Evolutionary conservation across 2,888 invertebrate genomes (phyloP), one percentile per base, ranked within the genome.

Genomic region (Xanthorhoe designata): DNA sequence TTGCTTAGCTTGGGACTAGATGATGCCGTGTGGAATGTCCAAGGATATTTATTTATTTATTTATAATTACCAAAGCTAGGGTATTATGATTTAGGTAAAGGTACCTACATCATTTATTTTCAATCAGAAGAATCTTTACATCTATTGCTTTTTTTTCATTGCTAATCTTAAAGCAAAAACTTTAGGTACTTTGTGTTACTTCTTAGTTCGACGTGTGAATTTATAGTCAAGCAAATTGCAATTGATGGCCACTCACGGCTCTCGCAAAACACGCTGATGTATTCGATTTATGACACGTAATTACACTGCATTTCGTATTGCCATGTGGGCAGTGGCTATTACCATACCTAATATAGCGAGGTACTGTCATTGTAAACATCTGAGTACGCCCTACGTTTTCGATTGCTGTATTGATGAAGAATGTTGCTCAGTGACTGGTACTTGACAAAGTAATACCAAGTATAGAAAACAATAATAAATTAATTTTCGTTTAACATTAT

Each of bases 281-380:
- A 73, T 73, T 71, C 76, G 76, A 87, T 89, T 89, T 89, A 89
- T 83, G 80, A 83, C 78, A 73, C 75, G 78, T 88, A 88, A 89
- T 89, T 87, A 85, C 79, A 77, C 75, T 75, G 79, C 78, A 78
- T 79, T 78, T 76, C 70, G 78, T 70, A 74, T 70, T 72, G 71
- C 67, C 72, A 74, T 78, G 76, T 78, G 75, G 77, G 76, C 70
- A 70, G 68, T 35, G 24, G 59, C 53, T 69, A 74, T 77, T 74
- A 74, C 66, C 71, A 71, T 73, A 68, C 67, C 73, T 75, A 75
- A 76, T 79, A 76, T 71, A 69, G 78, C 76, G 70, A 76, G 71
- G 76, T 73, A 72, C 74, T 75, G 76, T 69, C 75, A 76, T 71
- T 74, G 71, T 69, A 66, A 62, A 66, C 53, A 64, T 61, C 61